Conservation (phyloP, 2,888 invertebrate species). For the Microctonus aethiopoides region DNA sequence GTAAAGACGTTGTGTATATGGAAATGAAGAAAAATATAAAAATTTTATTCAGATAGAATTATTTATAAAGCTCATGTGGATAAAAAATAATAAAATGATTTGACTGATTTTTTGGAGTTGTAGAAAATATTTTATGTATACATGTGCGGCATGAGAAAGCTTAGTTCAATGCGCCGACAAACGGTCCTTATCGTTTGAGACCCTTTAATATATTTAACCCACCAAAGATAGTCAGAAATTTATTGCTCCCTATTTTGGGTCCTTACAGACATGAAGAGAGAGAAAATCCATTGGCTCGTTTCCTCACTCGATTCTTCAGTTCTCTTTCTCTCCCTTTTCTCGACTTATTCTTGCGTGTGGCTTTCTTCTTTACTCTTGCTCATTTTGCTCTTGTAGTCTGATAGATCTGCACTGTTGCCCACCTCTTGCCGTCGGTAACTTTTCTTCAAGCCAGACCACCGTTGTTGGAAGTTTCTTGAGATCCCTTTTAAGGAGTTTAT, state of each 20-base stretch:
- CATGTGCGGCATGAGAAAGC: constrained; percentile 35
- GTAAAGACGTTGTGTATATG: no score
- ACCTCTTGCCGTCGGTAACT: constrained; percentile 11
- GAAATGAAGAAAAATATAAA: no score
- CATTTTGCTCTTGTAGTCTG: constrained; percentile 10
- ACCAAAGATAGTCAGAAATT: constrained; percentile 64
- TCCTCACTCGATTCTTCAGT: neutral
- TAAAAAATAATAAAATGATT: neutral
- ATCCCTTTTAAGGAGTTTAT: constrained; percentile 15
- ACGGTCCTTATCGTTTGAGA: constrained; percentile 61
- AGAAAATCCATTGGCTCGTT: neutral
- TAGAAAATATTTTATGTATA: constrained; percentile 8
- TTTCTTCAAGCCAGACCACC: constrained; percentile 20
- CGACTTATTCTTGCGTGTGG: neutral
- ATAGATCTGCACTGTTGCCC: constrained; percentile 8
- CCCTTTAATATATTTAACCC: constrained; percentile 66
- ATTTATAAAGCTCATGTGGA: neutral
- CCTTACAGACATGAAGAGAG: neutral
- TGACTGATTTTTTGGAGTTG: neutral
- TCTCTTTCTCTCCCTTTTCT: neutral
- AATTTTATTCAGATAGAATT: no score
- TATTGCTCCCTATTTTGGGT: constrained; percentile 65
- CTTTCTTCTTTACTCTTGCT: constrained; percentile 25
- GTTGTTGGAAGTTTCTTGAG: constrained; percentile 15
- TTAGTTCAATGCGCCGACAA: constrained; percentile 58